Evolutionary conservation across 2,113 vertebrate species (phyloP).

Genomic region (Erpornis zantholeuca): DNA sequence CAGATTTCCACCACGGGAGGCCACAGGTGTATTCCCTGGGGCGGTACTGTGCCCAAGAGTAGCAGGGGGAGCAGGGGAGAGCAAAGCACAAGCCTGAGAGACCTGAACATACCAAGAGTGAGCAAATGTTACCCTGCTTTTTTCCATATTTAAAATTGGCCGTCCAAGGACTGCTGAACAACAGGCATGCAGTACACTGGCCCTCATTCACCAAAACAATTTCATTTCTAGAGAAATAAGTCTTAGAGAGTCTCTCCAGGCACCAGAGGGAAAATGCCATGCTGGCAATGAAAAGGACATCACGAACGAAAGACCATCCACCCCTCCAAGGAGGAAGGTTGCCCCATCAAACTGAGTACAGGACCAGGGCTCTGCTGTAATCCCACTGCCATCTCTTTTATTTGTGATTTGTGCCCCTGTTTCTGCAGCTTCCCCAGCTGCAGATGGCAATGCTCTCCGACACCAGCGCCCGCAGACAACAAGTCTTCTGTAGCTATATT

Average conservation of each 20-base stretch:
- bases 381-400: not conserved
- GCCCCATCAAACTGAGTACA: fast-evolving
- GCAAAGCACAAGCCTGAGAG: not conserved
- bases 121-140: not conserved
- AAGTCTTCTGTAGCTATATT: not conserved
- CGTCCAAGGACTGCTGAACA: not conserved
- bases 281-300: not conserved
- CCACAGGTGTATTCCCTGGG: not conserved
- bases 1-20: not conserved
- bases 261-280: not conserved
- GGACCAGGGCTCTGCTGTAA: not conserved
- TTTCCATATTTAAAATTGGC: not conserved
- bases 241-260: not conserved
- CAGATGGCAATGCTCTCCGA: not conserved
- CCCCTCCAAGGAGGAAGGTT: not conserved
- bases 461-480: not conserved
- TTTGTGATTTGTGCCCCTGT: not conserved
- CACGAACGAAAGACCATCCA: not conserved
- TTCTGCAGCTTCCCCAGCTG: not conserved
- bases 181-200: not conserved
- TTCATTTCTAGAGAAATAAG: not conserved
- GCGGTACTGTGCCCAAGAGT: fast-evolving
- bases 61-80: fast-evolving
- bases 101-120: not conserved
- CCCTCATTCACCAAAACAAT: not conserved